Percentiles rank a stretch among this genome's conserved stretches.
phyloP scores from a whole-genome alignment of 1,140 invertebrate genomes.

The Caenorhabditis inopinata region DNA sequence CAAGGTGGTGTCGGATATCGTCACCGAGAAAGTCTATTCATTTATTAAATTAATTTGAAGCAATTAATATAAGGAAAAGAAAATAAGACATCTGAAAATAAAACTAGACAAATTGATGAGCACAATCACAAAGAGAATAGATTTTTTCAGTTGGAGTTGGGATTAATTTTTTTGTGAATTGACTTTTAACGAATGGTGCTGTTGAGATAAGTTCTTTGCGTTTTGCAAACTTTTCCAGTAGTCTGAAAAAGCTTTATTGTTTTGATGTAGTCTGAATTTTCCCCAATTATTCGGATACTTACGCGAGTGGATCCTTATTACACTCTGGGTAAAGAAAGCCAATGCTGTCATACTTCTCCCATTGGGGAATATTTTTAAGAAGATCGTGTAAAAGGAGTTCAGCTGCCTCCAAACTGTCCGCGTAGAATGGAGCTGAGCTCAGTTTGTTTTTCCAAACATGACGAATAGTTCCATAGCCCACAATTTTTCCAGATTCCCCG shows the following conservation, averaged over 20 bases:
- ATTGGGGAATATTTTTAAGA: neutral
- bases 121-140: neutral
- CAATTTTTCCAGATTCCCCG: neutral
- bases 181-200: neutral
- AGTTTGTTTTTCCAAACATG: conserved; percentile 20
- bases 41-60: too few relatives aligned
- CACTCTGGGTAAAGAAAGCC: neutral
- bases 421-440: conserved; percentile 25
- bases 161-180: neutral
- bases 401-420: neutral
- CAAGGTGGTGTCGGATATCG: too few relatives aligned
- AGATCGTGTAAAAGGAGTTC: neutral
- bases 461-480: conserved; percentile 29
- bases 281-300: too few relatives aligned
- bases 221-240: neutral
- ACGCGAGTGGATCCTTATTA: neutral
- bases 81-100: too few relatives aligned
- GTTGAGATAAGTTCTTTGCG: neutral
- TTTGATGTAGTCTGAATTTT: too few relatives aligned
- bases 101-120: neutral
- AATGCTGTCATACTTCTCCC: neutral
- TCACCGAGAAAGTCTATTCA: too few relatives aligned
- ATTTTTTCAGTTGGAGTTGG: neutral
- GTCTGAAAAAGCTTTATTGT: neutral
- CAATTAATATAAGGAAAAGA: too few relatives aligned